Evolutionary conservation across 2,113 vertebrate genomes (phyloP).

Genomic region (Pluvialis apricaria): DNA sequence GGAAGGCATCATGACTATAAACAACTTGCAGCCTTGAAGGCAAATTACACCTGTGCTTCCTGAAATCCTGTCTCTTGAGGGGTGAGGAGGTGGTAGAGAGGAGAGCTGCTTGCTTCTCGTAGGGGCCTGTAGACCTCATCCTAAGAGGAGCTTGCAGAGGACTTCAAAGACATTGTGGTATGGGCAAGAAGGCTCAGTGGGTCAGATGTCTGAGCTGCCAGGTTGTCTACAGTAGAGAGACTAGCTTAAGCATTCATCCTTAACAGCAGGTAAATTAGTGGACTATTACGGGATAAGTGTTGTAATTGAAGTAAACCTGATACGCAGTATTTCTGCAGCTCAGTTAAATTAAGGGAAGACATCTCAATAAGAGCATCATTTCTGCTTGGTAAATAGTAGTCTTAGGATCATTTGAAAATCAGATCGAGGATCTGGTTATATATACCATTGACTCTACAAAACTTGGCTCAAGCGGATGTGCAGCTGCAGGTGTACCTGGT

Average conservation of each 20-base stretch:
- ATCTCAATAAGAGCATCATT: background rate
- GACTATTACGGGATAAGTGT: background rate
- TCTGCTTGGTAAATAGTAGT: background rate
- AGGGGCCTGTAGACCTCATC: background rate
- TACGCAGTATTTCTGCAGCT: background rate
- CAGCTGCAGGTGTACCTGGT: background rate
- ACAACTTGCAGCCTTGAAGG: background rate
- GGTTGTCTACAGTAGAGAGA: background rate
- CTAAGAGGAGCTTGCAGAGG: background rate
- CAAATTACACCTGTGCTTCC: background rate
- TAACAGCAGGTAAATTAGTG: background rate
- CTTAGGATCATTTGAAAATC: background rate
- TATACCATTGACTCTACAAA: background rate
- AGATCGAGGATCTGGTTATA: background rate
- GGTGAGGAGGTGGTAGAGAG: background rate
- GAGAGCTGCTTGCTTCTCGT: background rate
- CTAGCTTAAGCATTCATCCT: background rate
- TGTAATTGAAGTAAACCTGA: background rate
- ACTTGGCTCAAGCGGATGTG: background rate
- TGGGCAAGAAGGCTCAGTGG: background rate
- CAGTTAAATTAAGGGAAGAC: background rate
- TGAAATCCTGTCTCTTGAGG: background rate
- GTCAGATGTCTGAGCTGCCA: background rate
- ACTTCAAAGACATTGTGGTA: background rate
- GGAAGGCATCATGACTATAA: background rate